Evolutionary conservation across 2,797 vertebrate genomes (phyloP), one percentile per base, ranked within the genome.

Genomic region (Amphiprion clarkii): DNA sequence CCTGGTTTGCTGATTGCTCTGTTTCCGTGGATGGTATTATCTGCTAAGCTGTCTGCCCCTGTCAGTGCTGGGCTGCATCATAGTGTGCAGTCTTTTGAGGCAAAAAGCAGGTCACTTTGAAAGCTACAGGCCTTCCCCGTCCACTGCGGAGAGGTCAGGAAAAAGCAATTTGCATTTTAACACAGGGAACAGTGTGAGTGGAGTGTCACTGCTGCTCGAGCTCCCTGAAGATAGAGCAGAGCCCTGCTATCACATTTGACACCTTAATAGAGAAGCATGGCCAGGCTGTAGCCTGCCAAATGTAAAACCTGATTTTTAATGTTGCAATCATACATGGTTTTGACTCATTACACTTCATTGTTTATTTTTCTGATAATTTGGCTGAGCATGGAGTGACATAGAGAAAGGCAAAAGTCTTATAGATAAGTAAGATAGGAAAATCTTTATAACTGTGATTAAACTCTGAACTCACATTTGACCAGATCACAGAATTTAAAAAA

Each of bases 101-200:
- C 64, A 74, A 72, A 82, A 87, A 82, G 71, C 87, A 87, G 87
- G 89, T 90, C 86, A 86, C 91, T 86, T 78, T 89, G 76, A 89
- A 70, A 81, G 67, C 78, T 74, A 52, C 76, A 56, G 82, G 69
- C 79, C 68, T 70, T 64, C 25, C 56, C 49, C 58, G 74, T 79
- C 82, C 71, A 76, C 79, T 4, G 67, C 36, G 33, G 67, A 78
- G 75, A 70, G 86, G 87, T 84, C 87, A 86, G 76, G 67, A 79
- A 90, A 88, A 92, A 89, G 79, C 81, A 67, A 90, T 92, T 90
- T 87, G 84, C 87, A 91, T 92, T 87, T 89, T 89, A 89, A 89
- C 83, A 78, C 27, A 7, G 55, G 70, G 74, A 75, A 68, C 78
- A 39, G 66, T 46, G 75, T 14, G 72, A 78, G 77, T 40, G 70